Percentiles rank a stretch among this genome's conserved stretches.
phyloP scores from a whole-genome alignment of 1,140 invertebrate species.

The Frieseomelitta varia region DNA sequence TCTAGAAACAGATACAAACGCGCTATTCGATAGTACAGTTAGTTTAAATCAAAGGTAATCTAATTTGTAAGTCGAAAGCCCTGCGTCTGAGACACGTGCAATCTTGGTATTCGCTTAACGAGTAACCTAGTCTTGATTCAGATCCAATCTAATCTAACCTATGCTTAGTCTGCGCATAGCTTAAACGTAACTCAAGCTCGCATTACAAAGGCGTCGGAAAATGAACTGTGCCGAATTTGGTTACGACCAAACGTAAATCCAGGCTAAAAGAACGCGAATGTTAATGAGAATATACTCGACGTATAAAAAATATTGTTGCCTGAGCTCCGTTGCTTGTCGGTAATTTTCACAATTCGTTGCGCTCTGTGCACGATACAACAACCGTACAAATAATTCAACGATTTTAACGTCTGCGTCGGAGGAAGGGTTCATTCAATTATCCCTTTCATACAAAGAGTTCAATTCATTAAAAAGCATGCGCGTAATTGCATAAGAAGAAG shows the following conservation, averaged over 20 bases:
- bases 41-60: background rate
- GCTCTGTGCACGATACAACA: background rate
- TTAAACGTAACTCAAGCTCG: background rate
- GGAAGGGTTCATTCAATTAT: background rate
- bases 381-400: background rate
- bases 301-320: background rate
- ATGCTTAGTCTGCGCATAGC: slow-evolving; percentile 12
- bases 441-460: background rate
- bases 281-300: too few species aligned
- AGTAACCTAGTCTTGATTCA: slow-evolving; percentile 10
- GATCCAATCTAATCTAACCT: slow-evolving; percentile 14
- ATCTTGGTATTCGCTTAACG: slow-evolving; percentile 20
- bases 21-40: background rate
- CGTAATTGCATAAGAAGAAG: slow-evolving; percentile 6
- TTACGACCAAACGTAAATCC: background rate
- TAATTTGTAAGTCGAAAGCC: slow-evolving; percentile 5
- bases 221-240: background rate
- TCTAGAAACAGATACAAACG: background rate
- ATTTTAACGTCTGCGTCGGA: background rate
- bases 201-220: background rate
- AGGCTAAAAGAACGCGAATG: background rate
- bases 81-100: background rate
- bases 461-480: slow-evolving; percentile 23
- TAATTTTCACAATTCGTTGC: background rate
- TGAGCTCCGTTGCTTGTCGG: background rate